These are phyloP conservation scores for Elgonia sp. DNA, from an alignment of 2,888 invertebrate species.

Conservation along the genomic window DNA sequence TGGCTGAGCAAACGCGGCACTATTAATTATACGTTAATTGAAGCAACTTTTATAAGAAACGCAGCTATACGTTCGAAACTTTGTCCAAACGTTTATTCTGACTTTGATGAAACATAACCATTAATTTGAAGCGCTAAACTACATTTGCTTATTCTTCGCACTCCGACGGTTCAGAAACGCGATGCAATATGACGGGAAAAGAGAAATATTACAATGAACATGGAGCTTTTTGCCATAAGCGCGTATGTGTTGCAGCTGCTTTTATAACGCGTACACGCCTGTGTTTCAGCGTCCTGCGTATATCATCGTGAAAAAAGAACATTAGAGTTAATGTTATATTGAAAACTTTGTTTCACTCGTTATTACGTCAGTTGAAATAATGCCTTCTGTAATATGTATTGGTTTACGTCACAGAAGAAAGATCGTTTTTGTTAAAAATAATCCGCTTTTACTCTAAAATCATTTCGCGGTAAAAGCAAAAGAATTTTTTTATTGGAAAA, in stretches of 20 bases:
- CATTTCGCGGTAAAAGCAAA: neutral
- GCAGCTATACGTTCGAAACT: slow-evolving; percentile 24
- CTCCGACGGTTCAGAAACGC: slow-evolving; percentile 45
- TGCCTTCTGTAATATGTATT: slow-evolving; percentile 39
- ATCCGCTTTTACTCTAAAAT: neutral
- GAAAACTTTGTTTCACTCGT: slow-evolving; percentile 62
- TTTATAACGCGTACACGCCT: slow-evolving; percentile 34
- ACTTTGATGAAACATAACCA: slow-evolving; percentile 63
- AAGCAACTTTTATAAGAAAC: slow-evolving; percentile 46
- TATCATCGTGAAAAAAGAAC: slow-evolving; percentile 56
- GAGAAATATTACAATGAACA: slow-evolving; percentile 67
- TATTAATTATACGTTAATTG: slow-evolving; percentile 59
- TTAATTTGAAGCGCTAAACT: slow-evolving; percentile 62
- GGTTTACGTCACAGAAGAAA: slow-evolving; percentile 29
- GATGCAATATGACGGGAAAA: slow-evolving; percentile 62
- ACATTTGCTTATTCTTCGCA: slow-evolving; percentile 64
- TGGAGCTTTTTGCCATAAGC: slow-evolving; percentile 50
- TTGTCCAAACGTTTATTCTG: slow-evolving; percentile 54
- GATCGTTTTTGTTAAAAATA: slow-evolving; percentile 35
- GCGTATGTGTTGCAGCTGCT: slow-evolving; percentile 54
- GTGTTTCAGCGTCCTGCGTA: slow-evolving; percentile 27
- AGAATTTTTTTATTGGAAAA: too few relatives aligned
- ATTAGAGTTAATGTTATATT: slow-evolving; percentile 60
- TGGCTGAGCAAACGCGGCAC: neutral
- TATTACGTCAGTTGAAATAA: slow-evolving; percentile 56